Percentiles rank a stretch among this genome's conserved stretches.
Evolutionary conservation across 2,797 vertebrate genomes (phyloP).

Genomic region (Acipenser transmontanus): DNA sequence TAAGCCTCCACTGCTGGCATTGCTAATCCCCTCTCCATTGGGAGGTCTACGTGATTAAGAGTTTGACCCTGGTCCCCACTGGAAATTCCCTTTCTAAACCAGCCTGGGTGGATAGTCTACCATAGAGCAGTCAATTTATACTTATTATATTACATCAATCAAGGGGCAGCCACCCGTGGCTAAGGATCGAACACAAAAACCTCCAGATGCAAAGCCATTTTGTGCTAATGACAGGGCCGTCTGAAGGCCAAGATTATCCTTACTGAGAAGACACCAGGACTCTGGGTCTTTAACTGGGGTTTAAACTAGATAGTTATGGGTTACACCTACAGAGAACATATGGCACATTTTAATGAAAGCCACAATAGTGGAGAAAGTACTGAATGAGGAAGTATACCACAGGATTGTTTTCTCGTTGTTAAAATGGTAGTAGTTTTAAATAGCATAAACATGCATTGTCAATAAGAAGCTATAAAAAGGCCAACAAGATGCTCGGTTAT

Average conservation of each 20-base stretch:
- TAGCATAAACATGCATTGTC: no score
- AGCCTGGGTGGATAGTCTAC: background rate
- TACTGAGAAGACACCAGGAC: constrained; percentile 36
- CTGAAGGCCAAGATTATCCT: constrained; percentile 43
- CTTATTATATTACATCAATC: constrained; percentile 7
- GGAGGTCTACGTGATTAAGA: constrained; percentile 61
- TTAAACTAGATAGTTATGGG: background rate
- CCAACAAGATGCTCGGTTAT: no score
- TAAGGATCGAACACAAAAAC: constrained; percentile 28
- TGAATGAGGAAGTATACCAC: no score
- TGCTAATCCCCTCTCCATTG: constrained; percentile 54
- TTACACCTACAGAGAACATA: no score
- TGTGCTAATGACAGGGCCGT: constrained; percentile 29
- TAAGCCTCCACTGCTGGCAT: constrained; percentile 45
- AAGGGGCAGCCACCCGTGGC: constrained; percentile 61
- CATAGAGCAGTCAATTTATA: background rate
- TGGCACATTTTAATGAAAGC: no score
- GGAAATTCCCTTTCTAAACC: constrained; percentile 21
- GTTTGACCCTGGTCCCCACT: constrained; percentile 45
- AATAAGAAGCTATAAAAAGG: no score
- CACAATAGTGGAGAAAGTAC: no score
- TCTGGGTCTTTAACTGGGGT: constrained; percentile 25
- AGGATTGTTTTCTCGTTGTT: no score
- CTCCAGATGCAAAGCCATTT: constrained; percentile 40
- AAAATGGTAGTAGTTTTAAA: no score